phyloP scores from a whole-genome alignment of 2,888 invertebrate genomes.

The Leucoma salicis region DNA sequence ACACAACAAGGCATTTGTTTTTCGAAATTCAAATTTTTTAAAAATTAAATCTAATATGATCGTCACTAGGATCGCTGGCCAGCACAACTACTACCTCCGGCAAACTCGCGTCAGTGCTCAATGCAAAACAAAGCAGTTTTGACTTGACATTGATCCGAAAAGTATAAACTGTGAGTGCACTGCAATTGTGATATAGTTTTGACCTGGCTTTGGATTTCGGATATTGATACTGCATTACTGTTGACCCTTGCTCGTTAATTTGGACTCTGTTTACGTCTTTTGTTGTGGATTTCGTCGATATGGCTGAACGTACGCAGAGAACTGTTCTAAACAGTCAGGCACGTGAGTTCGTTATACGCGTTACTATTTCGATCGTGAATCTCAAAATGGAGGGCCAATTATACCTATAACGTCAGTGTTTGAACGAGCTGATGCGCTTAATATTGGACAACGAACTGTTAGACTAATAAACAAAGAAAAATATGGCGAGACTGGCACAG shows the following conservation, averaged over 20 bases:
- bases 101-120: not conserved
- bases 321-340: not conserved
- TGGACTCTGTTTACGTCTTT: not conserved
- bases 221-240: not conserved
- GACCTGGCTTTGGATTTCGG: not conserved
- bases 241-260: not conserved
- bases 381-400: not conserved
- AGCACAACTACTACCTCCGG: not conserved
- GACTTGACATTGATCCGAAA: constrained; percentile 14
- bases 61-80: not conserved
- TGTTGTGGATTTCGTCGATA: not conserved
- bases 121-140: not conserved
- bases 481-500: no score
- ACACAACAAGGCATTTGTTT: not conserved
- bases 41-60: not conserved
- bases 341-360: not conserved
- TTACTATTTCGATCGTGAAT: not conserved
- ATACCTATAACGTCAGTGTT: not conserved
- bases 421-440: no score
- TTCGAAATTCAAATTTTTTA: not conserved
- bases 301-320: not conserved
- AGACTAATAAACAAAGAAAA: no score
- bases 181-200: constrained; percentile 1
- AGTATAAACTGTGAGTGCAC: constrained; percentile 2
- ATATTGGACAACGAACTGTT: no score